phyloP scores from a whole-genome alignment of 2,113 vertebrate genomes.

The Petroica traversi region DNA sequence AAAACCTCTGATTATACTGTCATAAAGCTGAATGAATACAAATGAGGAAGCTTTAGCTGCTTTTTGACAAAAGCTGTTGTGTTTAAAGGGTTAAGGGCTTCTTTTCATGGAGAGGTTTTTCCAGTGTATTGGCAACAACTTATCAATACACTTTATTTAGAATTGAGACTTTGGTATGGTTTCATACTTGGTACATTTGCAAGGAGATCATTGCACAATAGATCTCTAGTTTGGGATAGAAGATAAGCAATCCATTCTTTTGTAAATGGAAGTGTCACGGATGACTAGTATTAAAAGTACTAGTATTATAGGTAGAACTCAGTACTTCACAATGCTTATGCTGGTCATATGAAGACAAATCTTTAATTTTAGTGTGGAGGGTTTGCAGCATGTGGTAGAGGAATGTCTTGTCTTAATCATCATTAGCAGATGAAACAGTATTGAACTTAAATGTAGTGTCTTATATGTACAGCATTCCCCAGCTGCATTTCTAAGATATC shows the following conservation, averaged over 20 bases:
- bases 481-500: not conserved
- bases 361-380: not conserved
- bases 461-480: conserved; percentile 11
- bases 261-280: not conserved
- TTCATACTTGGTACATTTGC: not conserved
- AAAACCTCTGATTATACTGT: not conserved
- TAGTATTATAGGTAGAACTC: not conserved
- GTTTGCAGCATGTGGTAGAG: not conserved
- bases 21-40: not conserved
- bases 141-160: conserved; percentile 26
- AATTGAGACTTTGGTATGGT: not conserved
- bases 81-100: not conserved
- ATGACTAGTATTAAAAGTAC: conserved; percentile 27
- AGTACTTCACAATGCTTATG: not conserved
- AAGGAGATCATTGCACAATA: not conserved
- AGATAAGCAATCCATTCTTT: not conserved
- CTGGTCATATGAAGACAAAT: conserved; percentile 4
- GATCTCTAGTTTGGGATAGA: not conserved
- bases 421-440: conserved; percentile 14
- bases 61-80: not conserved
- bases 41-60: not conserved
- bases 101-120: not conserved
- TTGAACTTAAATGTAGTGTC: conserved; percentile 23
- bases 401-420: not conserved
- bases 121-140: not conserved